phyloP scores from a whole-genome alignment of 2,797 vertebrate species.

The Anguilla obscura region DNA sequence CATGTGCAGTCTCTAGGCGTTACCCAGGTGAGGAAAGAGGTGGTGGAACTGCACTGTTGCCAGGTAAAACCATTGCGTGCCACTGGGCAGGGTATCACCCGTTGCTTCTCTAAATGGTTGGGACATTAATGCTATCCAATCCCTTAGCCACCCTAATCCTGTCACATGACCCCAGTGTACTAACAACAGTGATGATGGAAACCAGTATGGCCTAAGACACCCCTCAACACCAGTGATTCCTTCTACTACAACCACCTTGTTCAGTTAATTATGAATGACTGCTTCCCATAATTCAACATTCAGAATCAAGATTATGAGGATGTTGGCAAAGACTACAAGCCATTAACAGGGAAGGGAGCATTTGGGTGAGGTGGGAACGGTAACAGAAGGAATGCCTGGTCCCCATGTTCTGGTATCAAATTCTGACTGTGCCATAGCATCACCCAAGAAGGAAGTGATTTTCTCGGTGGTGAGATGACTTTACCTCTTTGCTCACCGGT shows the following conservation, averaged over 20 bases:
- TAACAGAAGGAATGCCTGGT: too few relatives aligned
- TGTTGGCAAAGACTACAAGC: neutral
- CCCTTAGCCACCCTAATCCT: conserved; percentile 1
- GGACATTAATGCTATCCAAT: conserved; percentile 23
- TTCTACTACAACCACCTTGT: neutral
- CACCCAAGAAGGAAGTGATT: too few relatives aligned
- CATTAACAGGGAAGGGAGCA: neutral
- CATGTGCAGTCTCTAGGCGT: neutral
- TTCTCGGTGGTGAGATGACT: too few relatives aligned
- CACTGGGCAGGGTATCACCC: neutral
- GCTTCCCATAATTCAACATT: neutral
- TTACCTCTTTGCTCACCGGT: too few relatives aligned
- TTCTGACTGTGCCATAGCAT: too few relatives aligned
- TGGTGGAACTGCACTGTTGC: neutral
- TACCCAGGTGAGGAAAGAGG: neutral
- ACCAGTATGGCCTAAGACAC: neutral
- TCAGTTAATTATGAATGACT: neutral
- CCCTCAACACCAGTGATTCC: neutral
- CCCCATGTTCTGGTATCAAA: too few relatives aligned
- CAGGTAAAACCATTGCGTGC: neutral
- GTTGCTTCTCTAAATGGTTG: neutral
- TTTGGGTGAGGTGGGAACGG: neutral
- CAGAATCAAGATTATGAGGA: neutral
- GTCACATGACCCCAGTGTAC: neutral
- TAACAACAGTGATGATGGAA: conserved; percentile 4